Evolutionary conservation across 1,140 invertebrate species (phyloP).

Genomic region (Psilanteris sp.): DNA sequence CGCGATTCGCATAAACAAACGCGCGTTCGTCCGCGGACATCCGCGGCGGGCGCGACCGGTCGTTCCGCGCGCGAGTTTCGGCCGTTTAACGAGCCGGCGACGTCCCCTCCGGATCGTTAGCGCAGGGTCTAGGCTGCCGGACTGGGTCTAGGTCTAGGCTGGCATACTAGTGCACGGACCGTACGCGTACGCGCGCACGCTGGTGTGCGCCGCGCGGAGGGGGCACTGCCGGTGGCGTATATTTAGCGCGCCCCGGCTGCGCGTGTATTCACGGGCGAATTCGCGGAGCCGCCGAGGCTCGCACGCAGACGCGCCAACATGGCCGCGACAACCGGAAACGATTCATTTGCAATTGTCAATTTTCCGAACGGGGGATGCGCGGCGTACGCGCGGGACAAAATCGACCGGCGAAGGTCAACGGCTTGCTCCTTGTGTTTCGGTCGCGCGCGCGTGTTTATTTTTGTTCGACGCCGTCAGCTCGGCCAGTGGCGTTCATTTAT

Average conservation of each 20-base stretch:
- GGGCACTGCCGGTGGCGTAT: constrained; percentile 44
- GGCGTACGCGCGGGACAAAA: constrained; percentile 30
- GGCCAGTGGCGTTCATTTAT: constrained; percentile 1
- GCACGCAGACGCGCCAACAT: constrained; percentile 34
- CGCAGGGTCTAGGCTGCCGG: constrained; percentile 74
- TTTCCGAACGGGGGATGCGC: constrained; percentile 62
- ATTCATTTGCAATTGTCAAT: constrained; percentile 78
- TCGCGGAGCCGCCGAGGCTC: constrained; percentile 42
- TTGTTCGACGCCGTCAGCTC: neutral
- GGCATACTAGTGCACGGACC: constrained; percentile 62
- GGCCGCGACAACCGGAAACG: constrained; percentile 73
- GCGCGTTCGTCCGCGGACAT: too few relatives aligned
- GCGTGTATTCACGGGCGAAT: constrained; percentile 48
- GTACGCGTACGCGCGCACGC: constrained; percentile 27
- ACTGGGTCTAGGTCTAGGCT: constrained; percentile 79
- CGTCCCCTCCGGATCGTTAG: constrained; percentile 55
- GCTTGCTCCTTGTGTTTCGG: constrained; percentile 8
- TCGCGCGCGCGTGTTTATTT: constrained; percentile 14
- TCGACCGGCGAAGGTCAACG: constrained; percentile 32
- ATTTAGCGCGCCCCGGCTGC: constrained; percentile 54
- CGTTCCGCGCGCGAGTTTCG: constrained; percentile 46
- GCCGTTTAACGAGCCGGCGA: constrained; percentile 20
- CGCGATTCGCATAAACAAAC: too few relatives aligned
- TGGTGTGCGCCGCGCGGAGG: constrained; percentile 5
- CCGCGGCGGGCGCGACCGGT: constrained; percentile 14